These are phyloP conservation scores for Cygnus buccinator DNA, from an alignment of 2,113 vertebrate genomes.

Conservation along the genomic window DNA sequence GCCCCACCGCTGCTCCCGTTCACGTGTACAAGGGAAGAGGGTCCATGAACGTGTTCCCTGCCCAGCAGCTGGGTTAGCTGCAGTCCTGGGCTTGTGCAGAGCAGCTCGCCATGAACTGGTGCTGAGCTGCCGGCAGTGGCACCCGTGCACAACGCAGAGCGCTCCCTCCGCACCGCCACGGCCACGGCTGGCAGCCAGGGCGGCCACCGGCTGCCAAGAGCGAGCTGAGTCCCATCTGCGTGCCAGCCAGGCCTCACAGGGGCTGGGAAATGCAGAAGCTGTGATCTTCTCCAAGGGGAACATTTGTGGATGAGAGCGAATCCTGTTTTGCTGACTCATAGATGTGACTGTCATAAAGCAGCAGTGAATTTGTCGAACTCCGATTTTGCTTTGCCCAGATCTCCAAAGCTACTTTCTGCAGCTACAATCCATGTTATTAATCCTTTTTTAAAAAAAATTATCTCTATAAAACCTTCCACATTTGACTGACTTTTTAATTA, in stretches of 20 bases:
- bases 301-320: not conserved
- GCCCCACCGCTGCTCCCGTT: not conserved
- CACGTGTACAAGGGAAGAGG: fast-evolving
- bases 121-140: not conserved
- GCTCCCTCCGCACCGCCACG: not conserved
- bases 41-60: no score
- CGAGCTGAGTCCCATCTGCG: fast-evolving
- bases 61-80: not conserved
- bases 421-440: not conserved
- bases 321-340: slow-evolving; percentile 44
- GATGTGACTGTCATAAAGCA: not conserved
- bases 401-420: not conserved
- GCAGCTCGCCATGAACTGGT: not conserved
- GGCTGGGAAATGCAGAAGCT: not conserved
- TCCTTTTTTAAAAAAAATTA: not conserved
- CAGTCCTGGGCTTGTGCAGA: not conserved
- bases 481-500: not conserved
- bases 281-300: not conserved
- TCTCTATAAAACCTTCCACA: not conserved
- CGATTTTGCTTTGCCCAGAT: not conserved
- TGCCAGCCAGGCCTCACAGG: not conserved
- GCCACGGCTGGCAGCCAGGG: not conserved
- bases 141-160: not conserved
- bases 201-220: fast-evolving
- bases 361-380: not conserved